phyloP scores from a whole-genome alignment of 2,113 vertebrate genomes.

The Perca schrenkii region DNA sequence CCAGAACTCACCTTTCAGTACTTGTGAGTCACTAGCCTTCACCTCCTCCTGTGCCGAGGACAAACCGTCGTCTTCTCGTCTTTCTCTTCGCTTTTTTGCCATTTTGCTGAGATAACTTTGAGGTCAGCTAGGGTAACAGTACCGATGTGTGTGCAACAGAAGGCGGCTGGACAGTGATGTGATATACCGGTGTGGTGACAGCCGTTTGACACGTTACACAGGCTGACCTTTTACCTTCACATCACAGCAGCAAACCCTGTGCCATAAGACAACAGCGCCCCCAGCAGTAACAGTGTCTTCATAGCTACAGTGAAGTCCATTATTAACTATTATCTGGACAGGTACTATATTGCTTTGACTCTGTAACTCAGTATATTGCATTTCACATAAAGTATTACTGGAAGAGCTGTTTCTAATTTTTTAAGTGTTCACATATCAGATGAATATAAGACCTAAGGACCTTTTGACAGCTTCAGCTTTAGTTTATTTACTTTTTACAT shows the following conservation, averaged over 20 bases:
- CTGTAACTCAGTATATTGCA: neutral
- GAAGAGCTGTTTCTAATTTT: too few species aligned
- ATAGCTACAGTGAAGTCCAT: neutral
- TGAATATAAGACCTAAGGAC: neutral
- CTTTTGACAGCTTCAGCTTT: neutral
- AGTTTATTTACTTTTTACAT: neutral
- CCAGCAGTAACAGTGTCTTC: neutral
- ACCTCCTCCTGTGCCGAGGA: conserved; percentile 59
- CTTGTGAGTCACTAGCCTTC: conserved; percentile 51
- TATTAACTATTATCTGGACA: neutral
- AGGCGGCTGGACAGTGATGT: neutral
- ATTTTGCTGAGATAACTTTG: conserved; percentile 52
- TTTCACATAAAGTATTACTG: neutral
- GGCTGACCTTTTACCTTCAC: conserved; percentile 61
- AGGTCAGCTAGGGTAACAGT: neutral
- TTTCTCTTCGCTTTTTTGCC: conserved; percentile 83
- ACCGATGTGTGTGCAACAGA: too few species aligned
- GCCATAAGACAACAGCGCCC: conserved; percentile 44
- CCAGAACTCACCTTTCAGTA: conserved; percentile 72
- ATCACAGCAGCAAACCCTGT: neutral
- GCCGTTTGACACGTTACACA: conserved; percentile 56
- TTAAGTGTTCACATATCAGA: neutral
- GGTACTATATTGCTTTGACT: too few species aligned
- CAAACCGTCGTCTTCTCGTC: conserved; percentile 67
- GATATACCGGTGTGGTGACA: conserved; percentile 46